phyloP scores from a whole-genome alignment of 2,888 invertebrate species.

The Caenorhabditis sp. region DNA sequence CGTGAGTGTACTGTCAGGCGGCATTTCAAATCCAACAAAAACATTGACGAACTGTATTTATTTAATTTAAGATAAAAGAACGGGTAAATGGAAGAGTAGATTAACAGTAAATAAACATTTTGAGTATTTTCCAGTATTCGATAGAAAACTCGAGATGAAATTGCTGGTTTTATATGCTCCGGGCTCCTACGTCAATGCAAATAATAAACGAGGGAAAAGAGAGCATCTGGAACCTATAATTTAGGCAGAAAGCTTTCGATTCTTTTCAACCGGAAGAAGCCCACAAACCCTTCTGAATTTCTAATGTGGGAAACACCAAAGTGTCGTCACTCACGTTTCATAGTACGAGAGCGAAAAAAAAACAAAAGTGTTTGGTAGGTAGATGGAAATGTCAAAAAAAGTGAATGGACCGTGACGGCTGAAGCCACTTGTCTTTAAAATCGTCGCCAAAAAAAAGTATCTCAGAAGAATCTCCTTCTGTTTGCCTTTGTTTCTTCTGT shows the following conservation, averaged over 20 bases:
- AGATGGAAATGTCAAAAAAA: no score
- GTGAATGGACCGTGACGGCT: not conserved
- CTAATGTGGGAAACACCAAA: slow-evolving; percentile 19
- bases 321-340: no score
- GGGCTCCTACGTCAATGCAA: slow-evolving; percentile 30
- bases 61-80: no score
- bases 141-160: not conserved
- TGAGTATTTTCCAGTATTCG: no score
- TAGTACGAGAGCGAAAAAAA: not conserved
- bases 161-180: slow-evolving; percentile 20
- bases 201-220: slow-evolving; percentile 6
- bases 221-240: slow-evolving; percentile 52
- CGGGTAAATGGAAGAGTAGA: no score
- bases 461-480: not conserved
- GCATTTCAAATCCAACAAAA: no score
- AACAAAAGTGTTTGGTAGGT: not conserved
- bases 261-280: slow-evolving; percentile 17
- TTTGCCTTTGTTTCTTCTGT: slow-evolving; percentile 25
- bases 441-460: slow-evolving; percentile 1
- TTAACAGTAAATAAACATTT: no score
- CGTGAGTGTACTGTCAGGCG: no score
- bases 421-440: no score
- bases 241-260: slow-evolving; percentile 3
- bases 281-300: slow-evolving; percentile 3
- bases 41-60: no score